Base-by-base conservation (phyloP, 2,797 vertebrate genomes). In the Ibycter americanus region DNA sequence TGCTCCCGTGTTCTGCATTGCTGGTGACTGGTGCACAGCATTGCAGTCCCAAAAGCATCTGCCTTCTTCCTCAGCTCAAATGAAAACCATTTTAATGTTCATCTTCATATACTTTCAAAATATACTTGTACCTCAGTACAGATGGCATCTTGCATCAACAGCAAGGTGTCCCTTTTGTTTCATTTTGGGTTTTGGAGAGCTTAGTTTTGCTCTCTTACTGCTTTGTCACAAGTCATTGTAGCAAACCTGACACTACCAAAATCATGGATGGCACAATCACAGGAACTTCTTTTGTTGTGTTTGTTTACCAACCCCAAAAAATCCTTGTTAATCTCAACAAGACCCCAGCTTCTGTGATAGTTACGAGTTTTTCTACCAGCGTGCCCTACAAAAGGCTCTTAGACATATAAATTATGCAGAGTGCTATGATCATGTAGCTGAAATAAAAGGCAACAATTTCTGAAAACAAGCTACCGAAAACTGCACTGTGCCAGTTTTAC, bases 391-490 rank as follows among this genome's bases (percentile, higher is more conserved):
- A 95, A 96, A 92, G 74, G 58, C 68, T 93, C 79, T 91, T 68
- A 82, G 54, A 52, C 2, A 1, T 68, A 94, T 97, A 80, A 97
- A 96, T 97, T 96, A 96, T 96, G 94, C 84, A 96, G 74, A 83
- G 20, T 9, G n/a, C 82, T 93, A 83, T 40, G 82, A 92, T 90
- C 84, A 27, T 52, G 79, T 52, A 92, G 84, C 65, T 86, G 94
- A 93, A 95, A 96, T 72, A 79, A 90, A 96, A 94, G 84, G 78
- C 84, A 96, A 59, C 23, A 31, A 40, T 72, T 91, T 93, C 84
- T 58, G 68, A 88, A 96, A 95, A 90, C 66, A 92, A 92, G 82
- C 87, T 91, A 82, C 87, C 76, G 40, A 79, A 89, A 92, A 51
- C 80, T 76, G 61, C 83, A 47, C 58, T 25, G 61, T 93, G 91